Base-by-base conservation (phyloP, 2,888 invertebrate species). In the Drosophila pseudotalamancana region DNA sequence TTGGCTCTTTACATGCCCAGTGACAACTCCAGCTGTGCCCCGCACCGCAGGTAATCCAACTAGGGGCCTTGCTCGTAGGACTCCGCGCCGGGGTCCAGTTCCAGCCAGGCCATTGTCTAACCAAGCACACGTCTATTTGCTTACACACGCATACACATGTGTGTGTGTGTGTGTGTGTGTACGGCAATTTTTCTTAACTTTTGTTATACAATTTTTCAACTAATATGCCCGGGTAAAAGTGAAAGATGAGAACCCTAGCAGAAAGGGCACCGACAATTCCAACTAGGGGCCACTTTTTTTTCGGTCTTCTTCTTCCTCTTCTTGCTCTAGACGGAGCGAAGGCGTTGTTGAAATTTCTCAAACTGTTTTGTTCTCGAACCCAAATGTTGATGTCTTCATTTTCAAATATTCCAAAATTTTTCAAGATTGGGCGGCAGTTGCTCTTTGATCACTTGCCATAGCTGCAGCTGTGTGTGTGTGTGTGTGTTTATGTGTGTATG, bases 11-110 rank as follows among this genome's bases (percentile, higher is more conserved):
- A 85, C 90, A 88, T 84, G 87, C 81, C 81, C 89, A 89, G 89
- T 90, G 89, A 89, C 89, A 89, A 89, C 88, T 89, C 89, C 90
- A 90, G 90, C 90, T 90, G 89, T 82, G 77, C 72, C 39, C 37
- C 53, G 74, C 87, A 72, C 84, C 77, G 76, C 88, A 84, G 88
- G 88, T 84, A 84, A 62, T 31, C 70, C 72, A 62, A 55, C 63
- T 21, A 43, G 48, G 64, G 57, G 62, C 62, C 78, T 61, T 57
- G 43, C 55, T 16, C 53, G 19, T 51, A 46, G 59, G 71, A 68
- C 60, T 75, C 64, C 62, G 49, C 51, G 51, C 46, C 35, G 64
- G 51, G 64, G 69, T 68, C 60, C 71, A 66, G 54, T 54, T 61
- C 75, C 82, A 80, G 70, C 84, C 77, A 64, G 62, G 73, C 81